These are phyloP conservation scores for Odontomyia ornata DNA, from an alignment of 2,888 invertebrate species.

Conservation along the genomic window DNA sequence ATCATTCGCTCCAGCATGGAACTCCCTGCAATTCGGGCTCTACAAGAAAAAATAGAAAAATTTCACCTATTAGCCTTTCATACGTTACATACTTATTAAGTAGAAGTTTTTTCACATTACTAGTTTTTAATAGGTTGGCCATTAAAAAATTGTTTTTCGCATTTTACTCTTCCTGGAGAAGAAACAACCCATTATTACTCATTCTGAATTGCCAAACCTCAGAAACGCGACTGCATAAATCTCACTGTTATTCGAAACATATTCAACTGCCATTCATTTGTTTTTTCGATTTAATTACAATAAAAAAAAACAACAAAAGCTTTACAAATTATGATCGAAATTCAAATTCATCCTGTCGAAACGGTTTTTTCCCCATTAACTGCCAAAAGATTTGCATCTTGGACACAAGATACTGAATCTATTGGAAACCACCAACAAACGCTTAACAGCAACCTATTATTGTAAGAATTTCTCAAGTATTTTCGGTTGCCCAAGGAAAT, in stretches of 20 bases:
- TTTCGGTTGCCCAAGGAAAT: background rate
- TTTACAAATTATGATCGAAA: background rate
- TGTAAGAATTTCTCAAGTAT: slow-evolving; percentile 7
- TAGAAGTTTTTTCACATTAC: slow-evolving; percentile 10
- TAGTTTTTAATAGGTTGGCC: slow-evolving; percentile 32
- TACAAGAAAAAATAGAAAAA: slow-evolving; percentile 32
- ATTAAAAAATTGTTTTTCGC: slow-evolving; percentile 7
- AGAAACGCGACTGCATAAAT: background rate
- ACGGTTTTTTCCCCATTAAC: background rate
- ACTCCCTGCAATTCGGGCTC: slow-evolving; percentile 32
- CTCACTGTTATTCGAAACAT: background rate
- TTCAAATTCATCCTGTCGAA: slow-evolving; percentile 21
- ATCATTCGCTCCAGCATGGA: slow-evolving; percentile 57
- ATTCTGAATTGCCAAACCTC: background rate
- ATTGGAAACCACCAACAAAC: background rate
- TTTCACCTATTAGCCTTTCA: background rate
- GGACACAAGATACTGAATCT: background rate
- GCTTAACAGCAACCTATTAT: slow-evolving; percentile 9
- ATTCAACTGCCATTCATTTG: slow-evolving; percentile 1
- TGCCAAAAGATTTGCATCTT: background rate
- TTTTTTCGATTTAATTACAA: background rate
- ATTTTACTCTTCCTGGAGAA: background rate
- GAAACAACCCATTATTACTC: background rate
- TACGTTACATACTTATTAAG: background rate
- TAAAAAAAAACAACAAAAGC: slow-evolving; percentile 19